phyloP scores from a whole-genome alignment of 1,140 invertebrate genomes.

The Triops cancriformis region DNA sequence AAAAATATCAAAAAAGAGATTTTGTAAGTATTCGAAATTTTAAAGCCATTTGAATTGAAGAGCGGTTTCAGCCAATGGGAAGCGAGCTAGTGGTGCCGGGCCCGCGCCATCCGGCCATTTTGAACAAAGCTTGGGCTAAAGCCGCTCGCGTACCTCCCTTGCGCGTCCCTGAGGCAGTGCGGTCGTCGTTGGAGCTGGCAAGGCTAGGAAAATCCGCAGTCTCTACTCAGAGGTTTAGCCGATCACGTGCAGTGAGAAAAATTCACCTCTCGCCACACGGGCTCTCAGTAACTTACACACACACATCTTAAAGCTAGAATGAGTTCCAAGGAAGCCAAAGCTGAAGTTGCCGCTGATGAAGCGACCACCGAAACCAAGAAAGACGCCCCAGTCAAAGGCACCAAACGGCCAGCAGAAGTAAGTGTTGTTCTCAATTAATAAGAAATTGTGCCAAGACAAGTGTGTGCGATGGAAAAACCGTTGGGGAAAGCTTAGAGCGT shows the following conservation, averaged over 20 bases:
- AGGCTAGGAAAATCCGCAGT: neutral
- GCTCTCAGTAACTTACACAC: neutral
- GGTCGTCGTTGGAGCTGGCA: neutral
- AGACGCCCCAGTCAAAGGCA: constrained; percentile 25
- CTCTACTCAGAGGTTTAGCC: constrained; percentile 12
- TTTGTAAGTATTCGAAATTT: neutral
- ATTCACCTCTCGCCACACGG: neutral
- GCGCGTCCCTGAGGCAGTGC: neutral
- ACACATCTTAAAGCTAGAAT: constrained; percentile 20
- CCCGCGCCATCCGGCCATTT: constrained; percentile 4
- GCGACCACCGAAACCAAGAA: constrained; percentile 21
- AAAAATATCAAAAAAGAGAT: neutral
- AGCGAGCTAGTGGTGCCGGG: neutral
- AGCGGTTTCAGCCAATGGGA: neutral
- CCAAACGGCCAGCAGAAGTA: constrained; percentile 27
- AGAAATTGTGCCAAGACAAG: neutral
- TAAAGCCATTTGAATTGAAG: neutral
- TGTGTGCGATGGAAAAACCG: neutral
- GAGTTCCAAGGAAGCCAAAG: constrained; percentile 27
- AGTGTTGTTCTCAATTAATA: neutral
- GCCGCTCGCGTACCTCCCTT: neutral
- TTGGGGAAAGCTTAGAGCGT: neutral
- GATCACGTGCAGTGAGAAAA: constrained; percentile 12
- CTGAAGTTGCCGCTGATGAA: constrained; percentile 27
- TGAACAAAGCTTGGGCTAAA: neutral